A percentile compares a stretch with the other conserved stretches of the same genome.
phyloP scores from a whole-genome alignment of 1,140 invertebrate species.

The Polypedilum pembai region DNA sequence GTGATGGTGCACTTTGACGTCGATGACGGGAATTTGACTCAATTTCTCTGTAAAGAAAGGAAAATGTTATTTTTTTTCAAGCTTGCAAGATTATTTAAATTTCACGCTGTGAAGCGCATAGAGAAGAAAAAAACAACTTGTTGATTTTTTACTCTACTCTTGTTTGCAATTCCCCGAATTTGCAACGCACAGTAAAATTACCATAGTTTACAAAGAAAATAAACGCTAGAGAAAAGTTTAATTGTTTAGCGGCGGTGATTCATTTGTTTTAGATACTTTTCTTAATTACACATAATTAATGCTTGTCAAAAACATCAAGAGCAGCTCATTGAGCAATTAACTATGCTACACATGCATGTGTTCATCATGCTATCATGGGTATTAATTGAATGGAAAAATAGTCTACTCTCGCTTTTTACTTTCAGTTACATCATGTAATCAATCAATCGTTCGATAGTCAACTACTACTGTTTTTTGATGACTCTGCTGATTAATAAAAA shows the following conservation, averaged over 20 bases:
- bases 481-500: not conserved
- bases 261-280: not conserved
- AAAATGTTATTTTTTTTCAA: not conserved
- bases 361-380: not conserved
- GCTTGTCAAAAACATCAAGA: constrained; percentile 15
- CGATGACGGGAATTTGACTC: constrained; percentile 6
- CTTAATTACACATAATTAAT: not conserved
- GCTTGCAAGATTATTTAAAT: not conserved
- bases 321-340: not conserved
- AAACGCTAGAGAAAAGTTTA: no score
- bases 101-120: not conserved
- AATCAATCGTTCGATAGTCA: not conserved
- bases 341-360: constrained; percentile 7
- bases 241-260: not conserved
- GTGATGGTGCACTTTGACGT: constrained; percentile 29
- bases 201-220: no score
- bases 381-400: constrained; percentile 11
- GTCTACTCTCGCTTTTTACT: not conserved
- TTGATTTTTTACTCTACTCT: not conserved
- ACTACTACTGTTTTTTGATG: not conserved
- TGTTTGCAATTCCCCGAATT: not conserved
- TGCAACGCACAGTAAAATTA: not conserved
- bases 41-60: not conserved
- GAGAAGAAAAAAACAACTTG: not conserved
- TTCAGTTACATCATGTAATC: constrained; percentile 8